Evolutionary conservation across 1,140 invertebrate genomes (phyloP).

Genomic region (Lycorma delicatula): DNA sequence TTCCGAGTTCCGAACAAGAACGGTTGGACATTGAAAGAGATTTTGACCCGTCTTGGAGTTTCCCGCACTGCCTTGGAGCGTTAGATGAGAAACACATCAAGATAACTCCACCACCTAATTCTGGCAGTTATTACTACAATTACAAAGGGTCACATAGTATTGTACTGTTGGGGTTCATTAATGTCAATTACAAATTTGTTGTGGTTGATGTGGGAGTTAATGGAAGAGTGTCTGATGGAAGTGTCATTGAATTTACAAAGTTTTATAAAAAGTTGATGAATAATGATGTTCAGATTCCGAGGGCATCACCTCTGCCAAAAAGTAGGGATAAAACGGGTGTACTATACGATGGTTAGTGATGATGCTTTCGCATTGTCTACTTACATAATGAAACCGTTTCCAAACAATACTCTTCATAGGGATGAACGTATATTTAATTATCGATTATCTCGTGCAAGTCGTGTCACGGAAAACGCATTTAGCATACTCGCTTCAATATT

Average conservation of each 20-base stretch:
- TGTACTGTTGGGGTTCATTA: too few species aligned
- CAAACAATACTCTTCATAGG: constrained; percentile 15
- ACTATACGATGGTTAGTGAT: constrained; percentile 36
- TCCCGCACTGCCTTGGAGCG: constrained; percentile 20
- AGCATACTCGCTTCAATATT: constrained; percentile 38
- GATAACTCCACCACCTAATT: constrained; percentile 19
- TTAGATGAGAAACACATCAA: constrained; percentile 34
- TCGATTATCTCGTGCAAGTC: constrained; percentile 25
- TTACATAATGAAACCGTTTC: constrained; percentile 37
- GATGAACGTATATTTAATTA: constrained; percentile 36
- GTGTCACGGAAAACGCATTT: constrained; percentile 39
- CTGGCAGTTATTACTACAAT: constrained; percentile 30
- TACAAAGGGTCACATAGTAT: too few species aligned
- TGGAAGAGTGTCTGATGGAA: constrained; percentile 2
- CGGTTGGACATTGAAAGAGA: neutral
- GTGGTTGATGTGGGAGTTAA: neutral
- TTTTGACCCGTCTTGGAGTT: too few species aligned
- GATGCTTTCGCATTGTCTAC: constrained; percentile 37
- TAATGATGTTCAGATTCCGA: too few species aligned
- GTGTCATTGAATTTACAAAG: neutral
- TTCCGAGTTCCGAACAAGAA: neutral
- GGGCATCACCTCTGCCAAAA: neutral
- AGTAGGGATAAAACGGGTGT: neutral
- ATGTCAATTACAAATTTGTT: neutral
- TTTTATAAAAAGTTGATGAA: neutral